Evolutionary conservation across 2,113 vertebrate genomes (phyloP), one percentile per base, ranked within the genome.

Genomic region (Leptobrachium leishanense): DNA sequence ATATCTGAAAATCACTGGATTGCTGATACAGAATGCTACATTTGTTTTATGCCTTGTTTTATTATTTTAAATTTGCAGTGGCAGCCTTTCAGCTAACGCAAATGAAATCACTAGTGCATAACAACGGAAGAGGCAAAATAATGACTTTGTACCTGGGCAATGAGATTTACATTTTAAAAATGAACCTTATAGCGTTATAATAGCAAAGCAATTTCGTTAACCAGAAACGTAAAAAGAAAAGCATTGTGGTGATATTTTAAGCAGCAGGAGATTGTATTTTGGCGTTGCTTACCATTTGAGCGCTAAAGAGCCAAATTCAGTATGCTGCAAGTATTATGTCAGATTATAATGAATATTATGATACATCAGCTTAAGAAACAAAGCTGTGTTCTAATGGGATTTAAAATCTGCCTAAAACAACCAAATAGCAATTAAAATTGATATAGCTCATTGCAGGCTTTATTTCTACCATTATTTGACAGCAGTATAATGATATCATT

Each of bases 351-450:
- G 13, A 83, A 12, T 3, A 0, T 3, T 57, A 69, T 67, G 79
- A 85, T 81, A 84, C 85, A 87, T 84, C 77, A 85, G 55, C 43
- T 81, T 68, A 83, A 77, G 83, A 82, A 84, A 9, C 81, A 75
- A 64, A 62, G 1, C 9, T 2, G 59, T 43, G 12, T 62, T 42
- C 81, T 72, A 83, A 68, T 76, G 43, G 63, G 15, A 68, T 75
- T 84, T 82, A 82, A 85, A 82, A 1, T 1, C 84, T 2, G 82
- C 46, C 72, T 42, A 31, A 2, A 44, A 72, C 39, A 73, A 31
- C 40, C 11, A 67, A 55, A 67, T 79, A 57, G 31, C 65, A 68
- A 76, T 67, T 57, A 76, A 68, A 43, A 68, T 42, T 55, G 6
- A 68, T 55, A 43, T 1, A 31, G 31, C 8, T 50, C 13, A 43